A percentile compares a stretch with the other conserved stretches of the same genome.
Conservation (phyloP, 2,113 vertebrate species). For the Athene noctua region DNA sequence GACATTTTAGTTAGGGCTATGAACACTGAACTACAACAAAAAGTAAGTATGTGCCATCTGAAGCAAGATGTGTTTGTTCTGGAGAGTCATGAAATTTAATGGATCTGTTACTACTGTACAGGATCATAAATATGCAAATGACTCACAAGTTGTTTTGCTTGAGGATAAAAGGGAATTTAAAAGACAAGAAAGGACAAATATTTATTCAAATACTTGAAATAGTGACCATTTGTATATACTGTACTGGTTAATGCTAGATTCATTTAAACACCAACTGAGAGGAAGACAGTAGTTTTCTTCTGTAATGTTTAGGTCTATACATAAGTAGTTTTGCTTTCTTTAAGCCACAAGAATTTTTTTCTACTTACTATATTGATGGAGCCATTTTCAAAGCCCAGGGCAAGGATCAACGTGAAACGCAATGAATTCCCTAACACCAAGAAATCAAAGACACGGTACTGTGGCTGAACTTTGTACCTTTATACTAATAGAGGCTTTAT, state of each 20-base stretch:
- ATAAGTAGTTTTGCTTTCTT: neutral
- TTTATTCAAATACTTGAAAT: constrained; percentile 10
- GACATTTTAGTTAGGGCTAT: neutral
- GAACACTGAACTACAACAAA: neutral
- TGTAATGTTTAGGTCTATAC: neutral
- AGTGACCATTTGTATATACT: neutral
- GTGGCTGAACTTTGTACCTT: constrained; percentile 13
- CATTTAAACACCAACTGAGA: neutral
- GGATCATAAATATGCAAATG: constrained; percentile 11
- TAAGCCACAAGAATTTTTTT: neutral
- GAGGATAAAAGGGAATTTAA: neutral
- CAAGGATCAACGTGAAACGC: neutral
- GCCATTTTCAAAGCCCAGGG: neutral
- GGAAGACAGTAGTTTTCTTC: neutral
- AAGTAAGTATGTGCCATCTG: neutral
- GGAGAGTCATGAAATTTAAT: neutral
- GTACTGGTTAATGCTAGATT: neutral
- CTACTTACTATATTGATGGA: neutral
- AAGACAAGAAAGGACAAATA: neutral
- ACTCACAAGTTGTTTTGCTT: neutral
- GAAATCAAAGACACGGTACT: neutral
- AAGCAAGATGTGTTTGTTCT: neutral
- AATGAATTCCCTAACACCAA: neutral
- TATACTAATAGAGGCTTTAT: neutral
- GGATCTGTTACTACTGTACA: neutral